A percentile compares a stretch with the other conserved stretches of the same genome.
Evolutionary conservation across 2,888 invertebrate genomes (phyloP).

Genomic region (Spisula solida): DNA sequence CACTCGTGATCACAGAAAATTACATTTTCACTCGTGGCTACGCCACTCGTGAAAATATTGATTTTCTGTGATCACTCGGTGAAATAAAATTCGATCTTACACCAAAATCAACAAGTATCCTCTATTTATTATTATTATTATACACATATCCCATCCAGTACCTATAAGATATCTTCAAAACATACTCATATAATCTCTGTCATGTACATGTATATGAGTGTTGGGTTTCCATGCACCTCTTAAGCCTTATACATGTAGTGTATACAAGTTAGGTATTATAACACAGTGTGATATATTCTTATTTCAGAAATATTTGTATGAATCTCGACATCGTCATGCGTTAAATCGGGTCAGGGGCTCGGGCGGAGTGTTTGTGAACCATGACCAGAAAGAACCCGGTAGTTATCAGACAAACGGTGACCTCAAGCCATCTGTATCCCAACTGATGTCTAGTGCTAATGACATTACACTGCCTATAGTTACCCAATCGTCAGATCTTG

Average conservation of each 20-base stretch:
- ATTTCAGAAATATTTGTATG: conserved; percentile 97
- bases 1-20: no score
- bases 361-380: conserved; percentile 94
- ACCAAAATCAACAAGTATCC: no score
- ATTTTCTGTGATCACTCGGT: no score
- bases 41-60: no score
- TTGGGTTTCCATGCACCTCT: background rate
- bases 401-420: conserved; percentile 42
- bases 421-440: conserved; percentile 26
- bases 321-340: conserved; percentile 97
- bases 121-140: no score
- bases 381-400: conserved; percentile 38
- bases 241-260: no score
- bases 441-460: conserved; percentile 25
- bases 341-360: conserved; percentile 98
- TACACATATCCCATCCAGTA: no score
- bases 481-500: conserved; percentile 63
- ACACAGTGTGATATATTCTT: background rate
- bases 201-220: background rate
- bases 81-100: no score
- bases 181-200: no score
- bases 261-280: background rate
- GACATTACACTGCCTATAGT: conserved; percentile 64
- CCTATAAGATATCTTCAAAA: no score
- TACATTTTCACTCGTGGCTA: no score